Percentiles rank a stretch among this genome's conserved stretches.
Evolutionary conservation across 2,888 invertebrate genomes (phyloP).

Genomic region (Drosophila macrospina): DNA sequence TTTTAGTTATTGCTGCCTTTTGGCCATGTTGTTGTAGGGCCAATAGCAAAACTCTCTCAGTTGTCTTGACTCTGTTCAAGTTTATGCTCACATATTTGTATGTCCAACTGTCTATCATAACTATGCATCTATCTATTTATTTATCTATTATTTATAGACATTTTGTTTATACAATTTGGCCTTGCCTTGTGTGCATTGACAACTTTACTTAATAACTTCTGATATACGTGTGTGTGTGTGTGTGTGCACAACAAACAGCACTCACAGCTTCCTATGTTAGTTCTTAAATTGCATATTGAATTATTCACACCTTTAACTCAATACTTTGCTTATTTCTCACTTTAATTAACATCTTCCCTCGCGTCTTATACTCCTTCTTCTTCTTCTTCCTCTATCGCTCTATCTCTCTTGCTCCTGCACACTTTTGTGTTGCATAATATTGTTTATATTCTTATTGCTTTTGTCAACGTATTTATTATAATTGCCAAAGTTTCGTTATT

Average conservation of each 20-base stretch:
- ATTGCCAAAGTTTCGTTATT: slow-evolving; percentile 37
- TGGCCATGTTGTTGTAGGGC: slow-evolving; percentile 11
- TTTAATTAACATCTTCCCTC: neutral
- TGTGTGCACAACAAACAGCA: slow-evolving; percentile 13
- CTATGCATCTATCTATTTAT: slow-evolving; percentile 7
- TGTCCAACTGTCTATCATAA: slow-evolving; percentile 12
- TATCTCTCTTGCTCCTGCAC: neutral
- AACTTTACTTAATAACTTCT: slow-evolving; percentile 19
- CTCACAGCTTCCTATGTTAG: slow-evolving; percentile 10
- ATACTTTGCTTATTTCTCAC: slow-evolving; percentile 11
- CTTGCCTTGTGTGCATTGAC: slow-evolving; percentile 20
- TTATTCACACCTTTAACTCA: slow-evolving; percentile 39
- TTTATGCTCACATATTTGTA: slow-evolving; percentile 16
- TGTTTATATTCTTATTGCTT: slow-evolving; percentile 7
- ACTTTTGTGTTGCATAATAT: neutral
- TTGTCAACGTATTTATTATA: slow-evolving; percentile 26
- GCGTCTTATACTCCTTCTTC: no score
- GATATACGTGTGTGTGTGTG: neutral
- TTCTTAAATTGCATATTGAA: slow-evolving; percentile 20
- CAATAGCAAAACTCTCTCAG: slow-evolving; percentile 2
- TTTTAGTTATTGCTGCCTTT: slow-evolving; percentile 14
- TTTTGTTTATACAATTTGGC: slow-evolving; percentile 20
- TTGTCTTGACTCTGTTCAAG: slow-evolving; percentile 4
- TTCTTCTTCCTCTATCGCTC: no score
- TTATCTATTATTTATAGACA: slow-evolving; percentile 23